phyloP scores from a whole-genome alignment of 1,140 invertebrate genomes.

The Saccostrea cuccullata region DNA sequence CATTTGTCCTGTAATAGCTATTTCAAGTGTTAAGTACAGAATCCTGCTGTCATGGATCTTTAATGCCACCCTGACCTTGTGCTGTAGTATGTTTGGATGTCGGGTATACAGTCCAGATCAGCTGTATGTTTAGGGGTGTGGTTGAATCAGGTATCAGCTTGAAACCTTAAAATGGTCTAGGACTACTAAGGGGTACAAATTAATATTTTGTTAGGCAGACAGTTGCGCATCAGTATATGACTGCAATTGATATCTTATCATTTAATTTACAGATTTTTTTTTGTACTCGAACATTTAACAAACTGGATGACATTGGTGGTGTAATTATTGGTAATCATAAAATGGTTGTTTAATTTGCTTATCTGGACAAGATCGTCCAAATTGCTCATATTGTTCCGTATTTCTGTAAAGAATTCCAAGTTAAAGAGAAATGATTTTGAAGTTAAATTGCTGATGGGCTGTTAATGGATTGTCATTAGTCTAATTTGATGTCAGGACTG shows the following conservation, averaged over 20 bases:
- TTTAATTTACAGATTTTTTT: not conserved
- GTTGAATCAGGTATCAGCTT: not conserved
- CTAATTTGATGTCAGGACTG: not conserved
- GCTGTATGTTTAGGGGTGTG: not conserved
- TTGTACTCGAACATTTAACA: not conserved
- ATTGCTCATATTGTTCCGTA: not conserved
- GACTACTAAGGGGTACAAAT: not conserved
- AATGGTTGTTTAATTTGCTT: not conserved
- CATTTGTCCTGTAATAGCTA: not conserved
- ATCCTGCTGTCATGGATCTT: not conserved
- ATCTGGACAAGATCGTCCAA: not conserved
- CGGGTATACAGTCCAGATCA: no score
- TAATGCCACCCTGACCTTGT: not conserved
- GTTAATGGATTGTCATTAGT: slow-evolving; percentile 2
- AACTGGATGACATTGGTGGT: not conserved
- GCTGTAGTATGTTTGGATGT: no score
- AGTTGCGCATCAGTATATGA: not conserved
- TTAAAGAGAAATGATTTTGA: not conserved
- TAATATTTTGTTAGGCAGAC: not conserved
- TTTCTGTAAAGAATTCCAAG: not conserved
- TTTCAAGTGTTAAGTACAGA: slow-evolving; percentile 3
- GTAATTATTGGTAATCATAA: not conserved
- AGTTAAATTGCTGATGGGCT: not conserved
- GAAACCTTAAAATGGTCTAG: not conserved
- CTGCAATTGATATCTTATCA: not conserved